Evolutionary conservation across 2,888 invertebrate genomes (phyloP), one percentile per base, ranked within the genome.

Genomic region (Hipparchia sbordonii): DNA sequence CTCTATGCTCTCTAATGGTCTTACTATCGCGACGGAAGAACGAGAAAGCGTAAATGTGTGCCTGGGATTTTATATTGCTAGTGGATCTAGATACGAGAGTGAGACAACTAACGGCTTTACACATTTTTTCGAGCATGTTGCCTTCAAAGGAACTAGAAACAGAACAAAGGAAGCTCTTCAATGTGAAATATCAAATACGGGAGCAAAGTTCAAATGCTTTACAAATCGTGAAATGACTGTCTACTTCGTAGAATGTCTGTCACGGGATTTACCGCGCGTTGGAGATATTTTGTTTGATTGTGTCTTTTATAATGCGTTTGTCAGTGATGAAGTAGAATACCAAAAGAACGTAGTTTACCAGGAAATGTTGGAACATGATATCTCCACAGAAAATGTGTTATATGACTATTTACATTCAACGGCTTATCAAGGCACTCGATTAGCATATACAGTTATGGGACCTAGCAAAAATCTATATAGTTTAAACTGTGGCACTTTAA

Each of bases 171-270:
- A 96, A 33, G 96, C 96, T 77, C 91, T 99, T 63, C 98, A 99
- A 88, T 91, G 98, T 61, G 98, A 98, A 92, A 98, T 99, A 78
- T 98, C 98, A 85, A 97, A 97, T 83, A 96, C 98, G 93, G 99
- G 99, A 12, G 99, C 99, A 3, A 98, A 98, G 84, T 94, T 99
- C 80, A 98, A 98, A 89, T 99, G 99, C 6, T 98, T 98, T 89
- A 99, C 99, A 2, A 98, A 98, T 61, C 95, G 99, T 72, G 99
- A 99, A 89, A 98, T 99, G 90, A 98, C 98, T 10, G 98, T 97
- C 0, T 99, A 98, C 90, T 99, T 98, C 86, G 99, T 98, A 13
- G 98, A 99, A 89, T 99, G 99, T 84, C 94, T 99, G 75, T 94
- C 96, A 2, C 95, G 97, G 84, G 98, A 99, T 91, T 95, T 98